Evolutionary conservation across 2,888 invertebrate genomes (phyloP), one percentile per base, ranked within the genome.

Genomic region (Disparrhopalites patrizii): DNA sequence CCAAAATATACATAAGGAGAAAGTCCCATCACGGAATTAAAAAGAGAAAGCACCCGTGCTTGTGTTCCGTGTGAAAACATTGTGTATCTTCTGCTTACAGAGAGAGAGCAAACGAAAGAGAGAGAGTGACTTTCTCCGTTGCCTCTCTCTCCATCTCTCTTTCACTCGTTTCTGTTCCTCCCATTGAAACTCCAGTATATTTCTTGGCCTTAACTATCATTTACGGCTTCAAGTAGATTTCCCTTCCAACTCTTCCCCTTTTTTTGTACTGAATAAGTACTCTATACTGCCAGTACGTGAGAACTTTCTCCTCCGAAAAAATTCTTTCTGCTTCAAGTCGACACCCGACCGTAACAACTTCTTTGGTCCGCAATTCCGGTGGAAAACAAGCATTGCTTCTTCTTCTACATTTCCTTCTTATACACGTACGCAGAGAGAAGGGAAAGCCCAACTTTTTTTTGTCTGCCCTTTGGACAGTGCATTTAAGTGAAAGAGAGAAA

Each of bases 21-120:
- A n/a, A n/a, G n/a, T n/a, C n/a, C n/a, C n/a, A n/a, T n/a, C n/a
- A n/a, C n/a, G n/a, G n/a, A n/a, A n/a, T n/a, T n/a, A n/a, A n/a
- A n/a, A n/a, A n/a, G n/a, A n/a, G n/a, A n/a, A n/a, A n/a, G n/a
- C n/a, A n/a, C n/a, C n/a, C n/a, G n/a, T n/a, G n/a, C n/a, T n/a
- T n/a, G n/a, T n/a, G n/a, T n/a, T n/a, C n/a, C n/a, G n/a, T n/a
- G n/a, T n/a, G n/a, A n/a, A n/a, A n/a, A n/a, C n/a, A n/a, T n/a
- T n/a, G n/a, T n/a, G n/a, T n/a, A n/a, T 27, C 10, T 8, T 5
- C 56, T 36, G 1, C 23, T 20, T 20, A 15, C 40, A 50, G 55
- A 56, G 50, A 13, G 50, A 43, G 43, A 20, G 20, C 30, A 62
- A 62, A 56, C 62, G 62, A 66, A 62, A 62, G 56, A 50, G 50